Evolutionary conservation across 2,888 invertebrate species (phyloP), one percentile per base, ranked within the genome.

Genomic region (Criorhina ranunculi): DNA sequence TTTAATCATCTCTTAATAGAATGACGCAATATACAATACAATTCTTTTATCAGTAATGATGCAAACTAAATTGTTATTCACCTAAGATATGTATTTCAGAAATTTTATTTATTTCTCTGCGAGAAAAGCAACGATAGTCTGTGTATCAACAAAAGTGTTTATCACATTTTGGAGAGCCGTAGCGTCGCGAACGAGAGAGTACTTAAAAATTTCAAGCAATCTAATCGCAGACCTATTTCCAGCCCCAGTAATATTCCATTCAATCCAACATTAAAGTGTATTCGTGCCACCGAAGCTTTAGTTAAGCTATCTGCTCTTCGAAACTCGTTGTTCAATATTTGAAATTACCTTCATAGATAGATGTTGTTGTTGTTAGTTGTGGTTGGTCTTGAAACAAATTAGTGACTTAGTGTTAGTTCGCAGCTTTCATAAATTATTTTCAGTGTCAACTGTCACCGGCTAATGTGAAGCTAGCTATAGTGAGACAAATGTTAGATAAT

Each of bases 371-470:
- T n/a, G 6, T 64, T n/a, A n/a, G 60, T 24, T 33, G n/a, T 66
- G 53, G 17, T 69, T 44, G 17, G 0, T 53, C 33, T 78, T 78
- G 46, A 49, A 78, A 57, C 53, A 8, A 78, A 62, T 60, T 60
- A 69, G 69, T 55, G 53, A 29, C 44, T 55, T 8, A 17, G 77
- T 69, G 77, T 35, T 59, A 67, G 59, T 35, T 11, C 24, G 24
- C 24, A 1, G 44, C 11, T 37, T 42, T 69, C 42, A 12, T 24
- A 55, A 67, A 42, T n/a, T 11, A n/a, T 15, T 53, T 53, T 29
- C 11, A 42, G 17, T 60, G 9, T 59, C 19, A 40, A 40, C 44
- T 42, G 40, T 24, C 24, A 24, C n/a, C 59, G 49, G 46, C 17
- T 8, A 9, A 24, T 1, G 29, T 51, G 29, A 33, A 6, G 11